Evolutionary conservation across 2,113 vertebrate genomes (phyloP), one percentile per base, ranked within the genome.

Genomic region (Neolamprologus hecqui): DNA sequence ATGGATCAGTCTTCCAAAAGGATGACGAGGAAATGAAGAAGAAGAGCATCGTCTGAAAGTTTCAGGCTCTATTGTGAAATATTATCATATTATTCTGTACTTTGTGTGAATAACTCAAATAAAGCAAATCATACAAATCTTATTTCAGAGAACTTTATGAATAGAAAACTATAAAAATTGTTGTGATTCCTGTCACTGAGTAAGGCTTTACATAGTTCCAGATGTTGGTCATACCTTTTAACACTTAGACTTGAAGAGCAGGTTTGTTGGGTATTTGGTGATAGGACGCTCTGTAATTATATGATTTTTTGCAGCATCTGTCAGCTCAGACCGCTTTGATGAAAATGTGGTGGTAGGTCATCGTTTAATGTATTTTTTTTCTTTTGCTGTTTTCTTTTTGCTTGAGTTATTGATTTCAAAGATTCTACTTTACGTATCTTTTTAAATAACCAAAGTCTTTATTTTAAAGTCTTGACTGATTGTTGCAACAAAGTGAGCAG

Each of bases 151-250:
- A 21, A 40, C 63, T 68, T 65, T 65, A 37, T n/a, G 10, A 37
- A n/a, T 65, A 35, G 31, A 65, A 65, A 37, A 40, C 19, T 37
- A 4, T 68, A 19, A 60, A 37, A 0, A 13, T 0, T 2, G 9
- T 8, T 68, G 63, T 68, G 63, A 68, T 21, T 68, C 0, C 63
- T 68, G 33, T 68, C 33, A 68, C 4, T 21, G 60, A 65, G 33
- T 65, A 13, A 40, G 19, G 63, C 19, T 40, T 37, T 65, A n/a
- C 60, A 3, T 37, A 14, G 35, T 68, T 68, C 4, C 63, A 68
- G n/a, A 7, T 68, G 11, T 68, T 40, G 0, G 19, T 68, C 60
- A 37, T 21, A 68, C 33, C 63, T 68, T 37, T 8, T 21, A 40
- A 68, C 63, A 40, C n/a, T 40, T 21, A 4, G 35, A 21, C 33